Evolutionary conservation across 2,797 vertebrate species (phyloP).

Genomic region (Vireo griseus): DNA sequence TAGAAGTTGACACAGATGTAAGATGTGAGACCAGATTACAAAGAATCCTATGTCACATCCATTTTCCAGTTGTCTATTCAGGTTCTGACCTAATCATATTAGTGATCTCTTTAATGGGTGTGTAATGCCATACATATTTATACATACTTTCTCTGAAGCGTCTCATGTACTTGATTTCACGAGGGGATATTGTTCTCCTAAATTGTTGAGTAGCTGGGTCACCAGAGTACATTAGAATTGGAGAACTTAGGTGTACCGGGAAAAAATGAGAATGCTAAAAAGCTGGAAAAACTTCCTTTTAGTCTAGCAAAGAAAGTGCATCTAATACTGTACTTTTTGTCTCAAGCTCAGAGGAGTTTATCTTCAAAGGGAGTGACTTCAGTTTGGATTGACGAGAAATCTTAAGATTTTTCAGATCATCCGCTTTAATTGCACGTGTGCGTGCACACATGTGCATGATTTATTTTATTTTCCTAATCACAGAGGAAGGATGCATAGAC

Average conservation of each 20-base stretch:
- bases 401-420: background rate
- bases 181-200: background rate
- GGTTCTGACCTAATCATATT: background rate
- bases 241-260: background rate
- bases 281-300: background rate
- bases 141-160: background rate
- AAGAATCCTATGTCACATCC: background rate
- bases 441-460: background rate
- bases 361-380: background rate
- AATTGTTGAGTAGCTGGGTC: background rate
- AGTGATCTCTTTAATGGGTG: background rate
- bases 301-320: background rate
- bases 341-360: background rate
- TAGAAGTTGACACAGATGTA: background rate
- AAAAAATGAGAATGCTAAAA: background rate
- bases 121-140: background rate
- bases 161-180: background rate
- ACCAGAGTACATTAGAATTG: background rate
- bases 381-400: background rate
- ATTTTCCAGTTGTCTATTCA: background rate
- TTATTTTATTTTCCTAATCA: conserved; percentile 8
- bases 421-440: background rate
- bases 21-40: background rate
- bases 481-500: conserved; percentile 12
- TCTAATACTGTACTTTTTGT: background rate